Evolutionary conservation across 2,113 vertebrate genomes (phyloP).

Genomic region (Bubo blakistoni): DNA sequence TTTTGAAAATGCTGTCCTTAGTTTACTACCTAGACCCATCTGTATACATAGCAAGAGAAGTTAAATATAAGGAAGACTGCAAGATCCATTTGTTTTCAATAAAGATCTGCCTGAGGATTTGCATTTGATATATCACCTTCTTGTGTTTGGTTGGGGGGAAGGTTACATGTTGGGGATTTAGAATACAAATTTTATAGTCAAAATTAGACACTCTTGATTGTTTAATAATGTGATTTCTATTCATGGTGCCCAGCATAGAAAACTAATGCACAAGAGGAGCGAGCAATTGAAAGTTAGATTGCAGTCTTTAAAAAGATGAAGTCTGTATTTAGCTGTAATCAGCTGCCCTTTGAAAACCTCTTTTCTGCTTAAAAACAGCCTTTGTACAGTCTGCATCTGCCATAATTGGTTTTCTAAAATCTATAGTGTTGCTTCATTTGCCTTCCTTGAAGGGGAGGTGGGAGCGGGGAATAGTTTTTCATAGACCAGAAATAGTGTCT

Average conservation of each 20-base stretch:
- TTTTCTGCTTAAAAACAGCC: slow-evolving; percentile 68
- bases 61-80: slow-evolving; percentile 13
- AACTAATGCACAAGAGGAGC: slow-evolving; percentile 64
- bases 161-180: background rate
- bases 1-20: background rate
- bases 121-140: slow-evolving; percentile 2
- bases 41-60: background rate
- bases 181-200: slow-evolving; percentile 52
- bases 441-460: background rate
- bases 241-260: slow-evolving; percentile 52
- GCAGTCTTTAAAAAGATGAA: slow-evolving; percentile 66
- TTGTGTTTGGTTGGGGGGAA: background rate
- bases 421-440: slow-evolving; percentile 54
- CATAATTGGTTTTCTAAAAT: slow-evolving; percentile 66
- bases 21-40: background rate
- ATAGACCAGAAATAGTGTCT: background rate
- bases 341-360: slow-evolving; percentile 74
- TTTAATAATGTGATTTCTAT: slow-evolving; percentile 72
- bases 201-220: slow-evolving; percentile 68
- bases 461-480: background rate
- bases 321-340: slow-evolving; percentile 75
- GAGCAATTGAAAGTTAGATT: slow-evolving; percentile 73
- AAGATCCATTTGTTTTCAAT: slow-evolving; percentile 21
- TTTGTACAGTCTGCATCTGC: slow-evolving; percentile 64
- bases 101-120: slow-evolving; percentile 18